Evolutionary conservation across 2,888 invertebrate genomes (phyloP).

Genomic region (Odontomyia ornata): DNA sequence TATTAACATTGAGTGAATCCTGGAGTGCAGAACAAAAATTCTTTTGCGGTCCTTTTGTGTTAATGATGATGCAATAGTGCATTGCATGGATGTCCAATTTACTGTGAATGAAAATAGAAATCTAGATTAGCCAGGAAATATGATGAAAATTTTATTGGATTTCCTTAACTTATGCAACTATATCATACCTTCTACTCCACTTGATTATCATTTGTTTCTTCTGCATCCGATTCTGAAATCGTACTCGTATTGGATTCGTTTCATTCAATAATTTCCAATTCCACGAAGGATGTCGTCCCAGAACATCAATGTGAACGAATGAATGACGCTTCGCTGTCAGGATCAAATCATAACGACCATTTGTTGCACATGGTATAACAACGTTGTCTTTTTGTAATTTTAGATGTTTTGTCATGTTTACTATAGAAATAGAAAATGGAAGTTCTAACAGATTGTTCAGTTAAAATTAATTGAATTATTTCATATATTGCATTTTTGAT

Average conservation of each 20-base stretch:
- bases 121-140: too few species aligned
- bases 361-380: conserved; percentile 61
- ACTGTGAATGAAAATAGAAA: conserved; percentile 51
- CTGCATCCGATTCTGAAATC: conserved; percentile 62
- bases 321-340: conserved; percentile 56
- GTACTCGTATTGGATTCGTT: conserved; percentile 59
- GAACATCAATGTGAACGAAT: conserved; percentile 59
- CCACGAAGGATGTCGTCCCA: conserved; percentile 59
- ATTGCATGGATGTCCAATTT: conserved; percentile 63
- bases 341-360: conserved; percentile 62
- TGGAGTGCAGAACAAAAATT: conserved; percentile 56
- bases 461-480: conserved; percentile 24
- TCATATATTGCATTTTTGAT: background rate
- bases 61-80: conserved; percentile 62
- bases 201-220: conserved; percentile 63
- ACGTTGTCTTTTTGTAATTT: conserved; percentile 56
- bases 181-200: conserved; percentile 60
- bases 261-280: conserved; percentile 62
- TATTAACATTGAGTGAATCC: conserved; percentile 54
- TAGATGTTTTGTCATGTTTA: conserved; percentile 58
- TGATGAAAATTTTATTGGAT: too few species aligned
- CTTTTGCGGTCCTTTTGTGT: conserved; percentile 53
- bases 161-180: background rate
- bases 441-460: conserved; percentile 25
- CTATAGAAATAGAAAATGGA: conserved; percentile 52